Evolutionary conservation across 2,797 vertebrate species (phyloP).

Genomic region (Platyrinchus mystaceus): DNA sequence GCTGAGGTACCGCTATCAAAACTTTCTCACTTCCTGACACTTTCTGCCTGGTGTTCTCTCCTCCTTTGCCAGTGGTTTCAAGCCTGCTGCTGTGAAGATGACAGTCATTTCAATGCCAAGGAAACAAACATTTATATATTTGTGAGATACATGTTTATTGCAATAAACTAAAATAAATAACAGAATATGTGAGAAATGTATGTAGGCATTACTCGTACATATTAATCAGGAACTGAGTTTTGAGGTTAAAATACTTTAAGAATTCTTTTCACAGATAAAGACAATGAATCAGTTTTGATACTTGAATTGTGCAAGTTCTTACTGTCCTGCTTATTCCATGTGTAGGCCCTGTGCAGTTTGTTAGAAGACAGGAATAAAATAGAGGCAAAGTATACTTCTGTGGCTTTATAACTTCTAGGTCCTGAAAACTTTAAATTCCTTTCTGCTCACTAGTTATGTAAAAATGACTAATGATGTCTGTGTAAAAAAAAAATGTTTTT

Average conservation of each 20-base stretch:
- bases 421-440: neutral
- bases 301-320: neutral
- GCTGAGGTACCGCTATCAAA: neutral
- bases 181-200: neutral
- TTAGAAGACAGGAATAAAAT: neutral
- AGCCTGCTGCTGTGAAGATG: neutral
- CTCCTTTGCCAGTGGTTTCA: neutral
- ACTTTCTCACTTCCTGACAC: neutral
- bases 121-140: neutral
- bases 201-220: neutral
- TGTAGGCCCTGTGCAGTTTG: neutral
- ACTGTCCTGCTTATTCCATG: neutral
- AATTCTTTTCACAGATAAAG: neutral
- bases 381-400: neutral
- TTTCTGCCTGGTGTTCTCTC: neutral
- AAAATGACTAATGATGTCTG: neutral
- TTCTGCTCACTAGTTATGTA: neutral
- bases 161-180: neutral
- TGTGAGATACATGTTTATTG: neutral
- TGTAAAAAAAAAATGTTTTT: fast-evolving
- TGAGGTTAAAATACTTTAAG: neutral
- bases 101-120: neutral
- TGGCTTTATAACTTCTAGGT: neutral
- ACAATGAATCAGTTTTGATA: neutral
- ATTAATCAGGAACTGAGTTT: neutral